A percentile compares a stretch with the other conserved stretches of the same genome.
phyloP scores from a whole-genome alignment of 2,113 vertebrate genomes.

The Saccopteryx leptura region DNA sequence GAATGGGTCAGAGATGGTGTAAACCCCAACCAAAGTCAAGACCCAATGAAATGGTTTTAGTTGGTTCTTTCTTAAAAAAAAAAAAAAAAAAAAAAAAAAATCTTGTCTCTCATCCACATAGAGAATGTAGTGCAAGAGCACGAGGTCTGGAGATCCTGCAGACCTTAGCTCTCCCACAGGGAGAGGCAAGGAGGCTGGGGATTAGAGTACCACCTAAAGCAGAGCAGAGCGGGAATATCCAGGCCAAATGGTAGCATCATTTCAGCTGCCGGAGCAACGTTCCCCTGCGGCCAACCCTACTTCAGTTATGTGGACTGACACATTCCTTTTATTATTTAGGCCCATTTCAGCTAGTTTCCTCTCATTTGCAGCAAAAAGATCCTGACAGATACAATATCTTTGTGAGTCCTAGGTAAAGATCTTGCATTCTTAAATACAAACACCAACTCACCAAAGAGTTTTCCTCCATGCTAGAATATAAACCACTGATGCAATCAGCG shows the following conservation, averaged over 20 bases:
- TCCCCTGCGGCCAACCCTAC: conserved; percentile 26
- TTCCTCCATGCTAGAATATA: neutral
- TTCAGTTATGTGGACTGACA: neutral
- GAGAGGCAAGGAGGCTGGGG: neutral
- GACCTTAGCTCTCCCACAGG: neutral
- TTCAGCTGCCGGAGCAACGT: neutral
- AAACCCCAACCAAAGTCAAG: neutral
- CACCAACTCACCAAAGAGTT: conserved; percentile 24
- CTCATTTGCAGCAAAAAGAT: conserved; percentile 41
- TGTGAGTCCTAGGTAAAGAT: conserved; percentile 12
- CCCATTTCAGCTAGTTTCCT: neutral
- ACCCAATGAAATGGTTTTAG: neutral
- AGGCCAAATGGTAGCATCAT: neutral
- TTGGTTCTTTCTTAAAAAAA: conserved; percentile 5
- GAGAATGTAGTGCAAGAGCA: neutral
- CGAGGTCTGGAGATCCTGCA: neutral
- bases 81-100: neutral
- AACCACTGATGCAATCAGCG: neutral
- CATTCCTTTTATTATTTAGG: neutral
- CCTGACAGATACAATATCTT: conserved; percentile 8
- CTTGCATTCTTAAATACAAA: conserved; percentile 48
- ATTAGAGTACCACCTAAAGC: neutral
- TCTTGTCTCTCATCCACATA: neutral
- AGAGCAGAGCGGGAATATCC: neutral
- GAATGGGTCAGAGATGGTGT: neutral